Percentiles rank a stretch among this genome's conserved stretches.
Conservation (phyloP, 2,888 invertebrate genomes). For the Fragum fragum region DNA sequence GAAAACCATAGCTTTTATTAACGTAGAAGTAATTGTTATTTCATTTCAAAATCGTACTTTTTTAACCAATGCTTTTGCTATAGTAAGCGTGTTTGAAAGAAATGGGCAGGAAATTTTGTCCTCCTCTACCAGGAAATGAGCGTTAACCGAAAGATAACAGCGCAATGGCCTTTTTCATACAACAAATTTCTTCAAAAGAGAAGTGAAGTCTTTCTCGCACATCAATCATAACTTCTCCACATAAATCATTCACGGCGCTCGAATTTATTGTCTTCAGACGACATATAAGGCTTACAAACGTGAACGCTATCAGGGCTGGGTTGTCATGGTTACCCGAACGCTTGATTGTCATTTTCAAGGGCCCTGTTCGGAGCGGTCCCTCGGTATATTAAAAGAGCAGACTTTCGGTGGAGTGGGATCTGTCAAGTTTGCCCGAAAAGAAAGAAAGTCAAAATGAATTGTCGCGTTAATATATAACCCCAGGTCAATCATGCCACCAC, state of each 20-base stretch:
- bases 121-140: neutral
- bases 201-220: slow-evolving; percentile 35
- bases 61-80: no score
- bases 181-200: slow-evolving; percentile 31
- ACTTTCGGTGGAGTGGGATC: slow-evolving; percentile 1
- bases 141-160: neutral
- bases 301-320: slow-evolving; percentile 49
- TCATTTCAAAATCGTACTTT: no score
- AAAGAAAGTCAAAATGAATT: slow-evolving; percentile 1
- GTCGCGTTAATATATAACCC: neutral
- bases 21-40: no score
- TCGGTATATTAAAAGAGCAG: slow-evolving; percentile 12
- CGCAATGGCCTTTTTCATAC: slow-evolving; percentile 5
- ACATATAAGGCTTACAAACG: slow-evolving; percentile 45
- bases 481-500: neutral
- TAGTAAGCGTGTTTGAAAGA: no score
- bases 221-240: slow-evolving; percentile 66
- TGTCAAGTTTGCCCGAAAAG: neutral
- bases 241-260: slow-evolving; percentile 64
- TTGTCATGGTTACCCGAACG: slow-evolving; percentile 24
- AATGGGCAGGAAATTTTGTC: no score
- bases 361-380: slow-evolving; percentile 17
- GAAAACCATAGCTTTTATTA: no score
- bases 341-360: slow-evolving; percentile 38
- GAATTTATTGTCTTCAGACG: slow-evolving; percentile 61